phyloP scores from a whole-genome alignment of 2,113 vertebrate species.

The Mola mola region DNA sequence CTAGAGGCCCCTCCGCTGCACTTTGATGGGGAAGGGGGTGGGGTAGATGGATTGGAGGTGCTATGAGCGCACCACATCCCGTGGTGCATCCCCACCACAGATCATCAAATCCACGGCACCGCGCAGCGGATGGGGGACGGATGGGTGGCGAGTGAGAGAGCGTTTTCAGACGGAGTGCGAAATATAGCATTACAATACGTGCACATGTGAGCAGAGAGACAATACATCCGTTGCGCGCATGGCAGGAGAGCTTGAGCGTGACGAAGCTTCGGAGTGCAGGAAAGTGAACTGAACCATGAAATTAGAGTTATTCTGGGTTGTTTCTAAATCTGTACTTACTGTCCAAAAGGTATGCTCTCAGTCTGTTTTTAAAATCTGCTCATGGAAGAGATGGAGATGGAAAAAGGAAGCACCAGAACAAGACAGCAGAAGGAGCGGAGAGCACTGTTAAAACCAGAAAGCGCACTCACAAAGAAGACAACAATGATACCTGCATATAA shows the following conservation, averaged over 20 bases:
- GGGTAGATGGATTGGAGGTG: conserved; percentile 26
- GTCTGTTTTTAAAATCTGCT: conserved; percentile 83
- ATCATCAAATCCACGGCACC: conserved; percentile 26
- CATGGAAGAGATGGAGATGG: conserved; percentile 36
- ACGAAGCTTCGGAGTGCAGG: conserved; percentile 33
- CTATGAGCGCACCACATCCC: conserved; percentile 51
- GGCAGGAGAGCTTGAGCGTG: conserved; percentile 6
- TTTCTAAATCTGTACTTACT: conserved; percentile 78
- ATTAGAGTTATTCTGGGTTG: conserved; percentile 34
- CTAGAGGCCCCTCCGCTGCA: conserved; percentile 59
- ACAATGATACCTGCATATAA: no score
- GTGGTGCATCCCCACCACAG: conserved; percentile 34
- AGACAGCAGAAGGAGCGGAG: conserved; percentile 5
- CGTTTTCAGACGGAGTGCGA: conserved; percentile 41
- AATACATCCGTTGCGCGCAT: conserved; percentile 4
- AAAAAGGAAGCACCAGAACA: conserved; percentile 7
- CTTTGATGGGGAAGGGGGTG: conserved; percentile 50
- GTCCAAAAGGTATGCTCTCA: conserved; percentile 79
- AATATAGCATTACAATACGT: conserved; percentile 23
- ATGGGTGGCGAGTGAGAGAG: conserved; percentile 11
- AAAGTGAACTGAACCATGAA: conserved; percentile 34
- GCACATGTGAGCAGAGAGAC: conserved; percentile 22
- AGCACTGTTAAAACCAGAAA: background rate
- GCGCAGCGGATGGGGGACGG: conserved; percentile 14
- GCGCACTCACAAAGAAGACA: background rate